phyloP scores from a whole-genome alignment of 1,140 invertebrate species.

The Drosophila pruinosa region DNA sequence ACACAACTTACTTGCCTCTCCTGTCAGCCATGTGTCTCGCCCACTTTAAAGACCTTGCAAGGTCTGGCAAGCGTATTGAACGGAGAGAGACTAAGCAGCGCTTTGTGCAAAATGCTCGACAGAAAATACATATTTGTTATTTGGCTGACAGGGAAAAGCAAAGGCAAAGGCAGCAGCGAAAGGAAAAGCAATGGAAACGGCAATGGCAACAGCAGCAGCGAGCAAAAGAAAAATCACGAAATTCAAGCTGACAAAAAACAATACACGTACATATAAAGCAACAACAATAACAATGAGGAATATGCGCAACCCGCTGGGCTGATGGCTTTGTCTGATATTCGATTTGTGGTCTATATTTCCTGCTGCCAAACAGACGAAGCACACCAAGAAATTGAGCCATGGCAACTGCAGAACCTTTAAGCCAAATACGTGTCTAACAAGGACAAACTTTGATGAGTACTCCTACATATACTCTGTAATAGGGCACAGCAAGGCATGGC shows the following conservation, averaged over 20 bases:
- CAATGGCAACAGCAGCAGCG: conserved; percentile 12
- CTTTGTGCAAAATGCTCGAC: conserved; percentile 24
- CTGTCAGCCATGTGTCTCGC: conserved; percentile 1
- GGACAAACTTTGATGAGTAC: conserved; percentile 43
- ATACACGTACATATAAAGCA: conserved; percentile 38
- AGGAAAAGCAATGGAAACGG: conserved; percentile 23
- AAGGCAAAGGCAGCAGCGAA: background rate
- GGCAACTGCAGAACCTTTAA: background rate
- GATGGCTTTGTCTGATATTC: conserved; percentile 58
- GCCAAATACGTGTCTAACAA: conserved; percentile 21
- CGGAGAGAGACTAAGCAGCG: conserved; percentile 12
- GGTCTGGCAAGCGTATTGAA: conserved; percentile 37
- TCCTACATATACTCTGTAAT: background rate
- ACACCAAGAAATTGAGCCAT: conserved; percentile 35
- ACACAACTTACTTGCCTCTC: conserved; percentile 20
- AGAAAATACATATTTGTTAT: conserved; percentile 55
- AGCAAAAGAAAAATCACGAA: conserved; percentile 65
- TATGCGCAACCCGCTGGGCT: conserved; percentile 49
- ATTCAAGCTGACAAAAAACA: conserved; percentile 67
- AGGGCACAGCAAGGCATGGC: no score
- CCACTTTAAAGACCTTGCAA: conserved; percentile 32
- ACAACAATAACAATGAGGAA: conserved; percentile 26
- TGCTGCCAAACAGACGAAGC: conserved; percentile 20
- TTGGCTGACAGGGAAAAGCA: conserved; percentile 52
- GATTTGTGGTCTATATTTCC: conserved; percentile 60